Evolutionary conservation across 2,113 vertebrate genomes (phyloP).

Genomic region (Cochlearius cochlearius): DNA sequence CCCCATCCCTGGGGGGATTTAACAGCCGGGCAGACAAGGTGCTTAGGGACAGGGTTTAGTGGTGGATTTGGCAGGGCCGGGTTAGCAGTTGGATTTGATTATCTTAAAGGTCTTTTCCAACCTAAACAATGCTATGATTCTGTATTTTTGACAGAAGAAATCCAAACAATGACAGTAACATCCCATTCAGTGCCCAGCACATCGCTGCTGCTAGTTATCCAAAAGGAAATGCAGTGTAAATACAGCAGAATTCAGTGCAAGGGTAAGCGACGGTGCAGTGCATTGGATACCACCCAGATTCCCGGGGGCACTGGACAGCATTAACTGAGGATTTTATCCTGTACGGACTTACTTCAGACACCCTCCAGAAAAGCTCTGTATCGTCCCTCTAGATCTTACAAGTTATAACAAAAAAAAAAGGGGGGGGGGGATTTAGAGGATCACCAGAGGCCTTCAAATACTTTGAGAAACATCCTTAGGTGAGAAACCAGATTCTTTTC

Average conservation of each 20-base stretch:
- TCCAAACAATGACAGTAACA: background rate
- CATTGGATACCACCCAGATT: background rate
- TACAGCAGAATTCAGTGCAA: background rate
- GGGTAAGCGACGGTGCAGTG: fast-evolving
- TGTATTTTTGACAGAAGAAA: background rate
- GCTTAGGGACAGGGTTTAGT: no score
- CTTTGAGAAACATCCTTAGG: background rate
- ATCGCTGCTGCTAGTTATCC: background rate
- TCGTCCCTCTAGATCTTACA: background rate
- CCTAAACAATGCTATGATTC: no score
- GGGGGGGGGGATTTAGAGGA: background rate
- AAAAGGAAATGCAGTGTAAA: background rate
- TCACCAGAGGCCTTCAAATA: background rate
- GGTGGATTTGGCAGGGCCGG: no score
- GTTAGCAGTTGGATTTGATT: no score
- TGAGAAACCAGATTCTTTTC: background rate
- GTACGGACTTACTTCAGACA: background rate
- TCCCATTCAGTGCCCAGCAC: background rate
- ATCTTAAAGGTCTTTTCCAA: no score
- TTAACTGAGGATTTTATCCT: background rate
- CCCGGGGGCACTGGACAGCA: background rate
- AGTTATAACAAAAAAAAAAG: background rate
- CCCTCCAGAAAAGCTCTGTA: background rate
- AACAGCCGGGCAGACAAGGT: no score
- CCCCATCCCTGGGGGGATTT: no score